These are phyloP conservation scores for Anthophora plumipes DNA, from an alignment of 2,888 invertebrate genomes.

Conservation along the genomic window DNA sequence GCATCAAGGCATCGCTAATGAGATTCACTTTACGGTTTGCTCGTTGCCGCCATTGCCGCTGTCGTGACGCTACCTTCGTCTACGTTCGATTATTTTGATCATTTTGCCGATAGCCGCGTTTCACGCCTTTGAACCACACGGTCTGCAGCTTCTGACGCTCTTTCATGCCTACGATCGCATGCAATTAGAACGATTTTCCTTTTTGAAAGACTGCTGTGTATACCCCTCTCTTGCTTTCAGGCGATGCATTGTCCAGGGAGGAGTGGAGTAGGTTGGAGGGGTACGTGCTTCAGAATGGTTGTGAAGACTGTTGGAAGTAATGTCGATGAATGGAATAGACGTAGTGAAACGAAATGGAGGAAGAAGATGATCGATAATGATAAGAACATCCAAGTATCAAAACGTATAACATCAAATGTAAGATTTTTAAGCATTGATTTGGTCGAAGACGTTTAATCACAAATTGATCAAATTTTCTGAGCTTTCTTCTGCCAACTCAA, in stretches of 20 bases:
- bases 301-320: too few relatives aligned
- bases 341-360: too few relatives aligned
- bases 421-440: too few relatives aligned
- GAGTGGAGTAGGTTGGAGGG: background rate
- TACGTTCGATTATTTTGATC: constrained; percentile 75
- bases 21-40: constrained; percentile 83
- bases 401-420: too few relatives aligned
- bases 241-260: background rate
- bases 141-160: constrained; percentile 4
- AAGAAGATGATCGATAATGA: too few relatives aligned
- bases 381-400: too few relatives aligned
- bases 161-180: constrained; percentile 21
- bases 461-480: too few relatives aligned
- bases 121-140: constrained; percentile 43
- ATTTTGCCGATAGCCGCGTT: constrained; percentile 63
- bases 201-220: background rate
- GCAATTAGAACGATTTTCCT: constrained; percentile 31
- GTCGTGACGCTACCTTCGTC: constrained; percentile 50
- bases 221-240: background rate
- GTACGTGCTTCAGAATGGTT: too few relatives aligned
- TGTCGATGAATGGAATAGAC: too few relatives aligned
- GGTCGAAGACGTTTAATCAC: too few relatives aligned
- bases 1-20: constrained; percentile 81
- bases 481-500: too few relatives aligned
- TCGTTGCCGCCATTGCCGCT: constrained; percentile 64